These are phyloP conservation scores for Pseudoatta argentina DNA, from an alignment of 1,140 invertebrate genomes.

Conservation along the genomic window DNA sequence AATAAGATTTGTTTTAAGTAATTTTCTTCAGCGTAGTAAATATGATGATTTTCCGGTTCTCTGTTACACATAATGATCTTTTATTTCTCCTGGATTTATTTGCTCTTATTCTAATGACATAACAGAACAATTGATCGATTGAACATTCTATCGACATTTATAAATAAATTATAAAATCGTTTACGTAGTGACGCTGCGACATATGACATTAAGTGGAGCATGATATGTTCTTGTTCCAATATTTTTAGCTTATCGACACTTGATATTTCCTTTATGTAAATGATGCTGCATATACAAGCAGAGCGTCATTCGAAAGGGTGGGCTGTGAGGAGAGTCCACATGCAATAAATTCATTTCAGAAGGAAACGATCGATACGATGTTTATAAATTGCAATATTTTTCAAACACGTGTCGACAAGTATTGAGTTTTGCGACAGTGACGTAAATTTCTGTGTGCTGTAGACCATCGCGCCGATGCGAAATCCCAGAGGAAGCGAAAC, in stretches of 20 bases:
- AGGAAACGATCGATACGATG: neutral
- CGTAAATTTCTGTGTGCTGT: conserved; percentile 16
- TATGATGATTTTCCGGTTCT: too few relatives aligned
- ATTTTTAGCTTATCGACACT: neutral
- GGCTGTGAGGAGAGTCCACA: too few relatives aligned
- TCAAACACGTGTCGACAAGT: neutral
- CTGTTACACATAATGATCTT: too few relatives aligned
- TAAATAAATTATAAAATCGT: conserved; percentile 42
- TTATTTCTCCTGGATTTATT: neutral
- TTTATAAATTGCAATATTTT: conserved; percentile 13
- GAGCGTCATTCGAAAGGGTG: neutral
- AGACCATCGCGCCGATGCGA: neutral
- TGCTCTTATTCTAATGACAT: neutral
- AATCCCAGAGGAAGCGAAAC: conserved; percentile 51
- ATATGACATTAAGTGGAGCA: conserved; percentile 5
- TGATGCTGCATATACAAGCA: neutral
- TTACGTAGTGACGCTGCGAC: neutral
- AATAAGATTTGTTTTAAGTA: too few relatives aligned
- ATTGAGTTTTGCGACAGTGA: neutral
- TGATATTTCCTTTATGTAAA: conserved; percentile 16
- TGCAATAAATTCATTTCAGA: neutral
- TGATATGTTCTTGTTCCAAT: neutral
- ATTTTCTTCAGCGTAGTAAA: too few relatives aligned
- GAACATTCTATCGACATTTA: conserved; percentile 8
- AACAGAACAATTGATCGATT: conserved; percentile 14